Conservation (phyloP, 1,140 invertebrate species). For the Ostrea denselamellosa region DNA sequence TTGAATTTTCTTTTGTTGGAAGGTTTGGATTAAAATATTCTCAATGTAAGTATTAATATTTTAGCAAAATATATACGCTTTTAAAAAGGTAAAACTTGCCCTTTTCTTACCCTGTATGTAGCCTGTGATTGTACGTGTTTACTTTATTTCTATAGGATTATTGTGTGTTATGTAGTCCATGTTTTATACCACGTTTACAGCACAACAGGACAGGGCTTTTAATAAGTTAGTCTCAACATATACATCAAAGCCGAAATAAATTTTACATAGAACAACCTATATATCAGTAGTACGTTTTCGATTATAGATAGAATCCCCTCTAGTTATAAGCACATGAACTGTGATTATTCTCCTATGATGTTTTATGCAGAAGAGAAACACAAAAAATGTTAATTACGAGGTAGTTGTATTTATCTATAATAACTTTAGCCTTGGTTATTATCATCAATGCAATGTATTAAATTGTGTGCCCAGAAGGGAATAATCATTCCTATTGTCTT, state of each 20-base stretch:
- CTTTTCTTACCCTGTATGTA: neutral
- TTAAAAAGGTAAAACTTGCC: neutral
- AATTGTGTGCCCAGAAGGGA: constrained; percentile 14
- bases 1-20: constrained; percentile 18
- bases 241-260: neutral
- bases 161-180: neutral
- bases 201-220: neutral
- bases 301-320: neutral
- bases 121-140: neutral
- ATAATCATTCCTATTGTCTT: constrained; percentile 40
- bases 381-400: constrained; percentile 24
- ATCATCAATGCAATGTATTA: neutral
- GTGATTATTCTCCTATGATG: constrained; percentile 17
- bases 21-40: constrained; percentile 30
- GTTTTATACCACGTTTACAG: neutral
- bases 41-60: constrained; percentile 21
- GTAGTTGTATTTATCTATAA: neutral
- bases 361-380: neutral
- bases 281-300: neutral
- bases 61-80: neutral
- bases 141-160: neutral
- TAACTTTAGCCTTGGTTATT: constrained; percentile 25
- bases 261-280: neutral
- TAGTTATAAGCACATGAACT: neutral
- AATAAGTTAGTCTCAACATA: neutral